These are phyloP conservation scores for Trichonephila clavata DNA, from an alignment of 1,140 invertebrate genomes.

Conservation along the genomic window DNA sequence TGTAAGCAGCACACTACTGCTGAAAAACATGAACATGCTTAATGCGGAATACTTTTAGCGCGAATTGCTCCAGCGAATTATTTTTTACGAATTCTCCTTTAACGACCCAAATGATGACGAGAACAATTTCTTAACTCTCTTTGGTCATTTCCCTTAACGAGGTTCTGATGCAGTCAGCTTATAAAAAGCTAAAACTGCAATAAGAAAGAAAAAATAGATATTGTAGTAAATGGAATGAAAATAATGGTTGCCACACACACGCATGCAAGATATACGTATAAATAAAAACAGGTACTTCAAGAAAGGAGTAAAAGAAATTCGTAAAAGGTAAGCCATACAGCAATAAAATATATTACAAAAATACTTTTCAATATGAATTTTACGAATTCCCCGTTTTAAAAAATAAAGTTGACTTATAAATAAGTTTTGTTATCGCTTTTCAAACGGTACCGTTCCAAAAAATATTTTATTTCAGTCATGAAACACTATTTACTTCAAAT, in stretches of 20 bases:
- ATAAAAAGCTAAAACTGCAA: too few species aligned
- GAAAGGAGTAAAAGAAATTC: not conserved
- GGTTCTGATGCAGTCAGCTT: too few species aligned
- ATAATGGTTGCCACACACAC: too few species aligned
- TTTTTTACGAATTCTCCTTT: too few species aligned
- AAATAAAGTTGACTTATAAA: not conserved
- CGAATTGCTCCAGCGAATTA: too few species aligned
- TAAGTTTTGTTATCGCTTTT: conserved; percentile 21
- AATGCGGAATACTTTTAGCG: not conserved
- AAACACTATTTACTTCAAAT: not conserved
- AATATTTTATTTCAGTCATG: not conserved
- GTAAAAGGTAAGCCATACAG: not conserved
- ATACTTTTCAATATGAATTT: not conserved
- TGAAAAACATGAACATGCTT: not conserved
- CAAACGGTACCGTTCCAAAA: not conserved
- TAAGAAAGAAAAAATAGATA: too few species aligned
- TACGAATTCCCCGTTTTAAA: not conserved
- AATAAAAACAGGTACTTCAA: not conserved
- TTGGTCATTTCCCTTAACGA: not conserved
- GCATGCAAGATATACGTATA: too few species aligned
- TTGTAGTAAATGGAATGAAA: too few species aligned
- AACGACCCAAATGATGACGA: too few species aligned
- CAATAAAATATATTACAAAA: not conserved
- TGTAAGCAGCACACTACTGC: too few species aligned
- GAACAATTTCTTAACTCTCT: too few species aligned